Percentiles rank a stretch among this genome's conserved stretches.
phyloP scores from a whole-genome alignment of 2,113 vertebrate species.

The Hippocampus comes region DNA sequence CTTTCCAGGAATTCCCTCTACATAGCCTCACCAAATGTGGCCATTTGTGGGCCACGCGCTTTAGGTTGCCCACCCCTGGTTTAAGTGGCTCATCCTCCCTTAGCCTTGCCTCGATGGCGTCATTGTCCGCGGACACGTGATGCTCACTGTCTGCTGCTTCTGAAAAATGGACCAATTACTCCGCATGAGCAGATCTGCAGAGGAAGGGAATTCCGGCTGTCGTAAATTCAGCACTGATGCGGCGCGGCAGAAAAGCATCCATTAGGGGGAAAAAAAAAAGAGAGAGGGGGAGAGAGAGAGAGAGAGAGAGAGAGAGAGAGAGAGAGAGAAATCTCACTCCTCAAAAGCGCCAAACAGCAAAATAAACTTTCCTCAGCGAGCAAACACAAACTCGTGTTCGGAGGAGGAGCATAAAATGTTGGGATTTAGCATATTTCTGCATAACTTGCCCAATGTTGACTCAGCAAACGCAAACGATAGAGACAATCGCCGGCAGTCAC shows the following conservation, averaged over 20 bases:
- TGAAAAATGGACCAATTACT: slow-evolving; percentile 67
- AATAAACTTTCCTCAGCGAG: background rate
- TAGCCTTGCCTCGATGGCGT: slow-evolving; percentile 16
- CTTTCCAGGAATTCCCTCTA: background rate
- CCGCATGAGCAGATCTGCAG: slow-evolving; percentile 58
- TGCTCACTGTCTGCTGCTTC: slow-evolving; percentile 33
- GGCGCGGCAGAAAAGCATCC: background rate
- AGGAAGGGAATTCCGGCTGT: slow-evolving; percentile 56
- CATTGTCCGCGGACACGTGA: slow-evolving; percentile 43
- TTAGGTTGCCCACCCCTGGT: background rate
- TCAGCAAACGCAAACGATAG: background rate
- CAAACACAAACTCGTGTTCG: background rate
- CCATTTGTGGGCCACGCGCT: background rate
- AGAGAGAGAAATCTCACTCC: background rate
- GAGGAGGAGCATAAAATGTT: background rate
- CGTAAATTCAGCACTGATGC: slow-evolving; percentile 49
- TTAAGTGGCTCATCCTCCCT: background rate
- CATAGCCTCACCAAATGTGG: background rate
- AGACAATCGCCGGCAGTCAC: slow-evolving; percentile 3
- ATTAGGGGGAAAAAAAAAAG: background rate
- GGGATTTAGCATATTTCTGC: background rate
- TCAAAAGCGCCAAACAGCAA: background rate
- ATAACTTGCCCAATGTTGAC: background rate
- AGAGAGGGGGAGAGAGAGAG: too few species aligned
- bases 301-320: background rate